A percentile compares a stretch with the other conserved stretches of the same genome.
These are phyloP conservation scores for Euura lappo DNA, from an alignment of 1,140 invertebrate genomes.

Conservation along the genomic window DNA sequence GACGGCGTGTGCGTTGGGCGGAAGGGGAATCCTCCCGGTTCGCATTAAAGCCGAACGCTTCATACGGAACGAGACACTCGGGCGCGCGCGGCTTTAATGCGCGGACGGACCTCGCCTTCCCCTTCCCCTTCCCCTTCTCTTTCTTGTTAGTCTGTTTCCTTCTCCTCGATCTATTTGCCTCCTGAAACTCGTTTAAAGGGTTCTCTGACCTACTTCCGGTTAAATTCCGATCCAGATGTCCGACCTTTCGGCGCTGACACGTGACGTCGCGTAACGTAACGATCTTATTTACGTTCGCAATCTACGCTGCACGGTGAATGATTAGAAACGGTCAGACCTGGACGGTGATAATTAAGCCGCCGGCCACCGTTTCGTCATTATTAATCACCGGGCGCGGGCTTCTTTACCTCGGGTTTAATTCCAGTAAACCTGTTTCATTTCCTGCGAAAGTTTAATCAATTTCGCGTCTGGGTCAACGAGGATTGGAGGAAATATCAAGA, in stretches of 20 bases:
- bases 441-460: not conserved
- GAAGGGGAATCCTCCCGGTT: conserved; percentile 1
- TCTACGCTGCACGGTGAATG: not conserved
- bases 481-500: no score
- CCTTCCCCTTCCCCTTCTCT: not conserved
- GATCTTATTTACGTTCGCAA: no score
- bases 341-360: not conserved
- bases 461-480: not conserved
- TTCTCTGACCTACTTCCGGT: not conserved
- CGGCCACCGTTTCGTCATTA: not conserved
- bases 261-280: no score
- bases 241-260: no score
- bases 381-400: not conserved
- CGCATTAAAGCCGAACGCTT: not conserved
- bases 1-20: not conserved
- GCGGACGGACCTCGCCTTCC: not conserved
- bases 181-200: not conserved
- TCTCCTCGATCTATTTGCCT: not conserved
- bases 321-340: not conserved
- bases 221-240: no score
- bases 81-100: not conserved
- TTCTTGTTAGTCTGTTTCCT: not conserved
- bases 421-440: not conserved
- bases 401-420: no score
- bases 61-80: not conserved